These are phyloP conservation scores for Platyscapa corneri DNA, from an alignment of 1,140 invertebrate genomes.

Conservation along the genomic window DNA sequence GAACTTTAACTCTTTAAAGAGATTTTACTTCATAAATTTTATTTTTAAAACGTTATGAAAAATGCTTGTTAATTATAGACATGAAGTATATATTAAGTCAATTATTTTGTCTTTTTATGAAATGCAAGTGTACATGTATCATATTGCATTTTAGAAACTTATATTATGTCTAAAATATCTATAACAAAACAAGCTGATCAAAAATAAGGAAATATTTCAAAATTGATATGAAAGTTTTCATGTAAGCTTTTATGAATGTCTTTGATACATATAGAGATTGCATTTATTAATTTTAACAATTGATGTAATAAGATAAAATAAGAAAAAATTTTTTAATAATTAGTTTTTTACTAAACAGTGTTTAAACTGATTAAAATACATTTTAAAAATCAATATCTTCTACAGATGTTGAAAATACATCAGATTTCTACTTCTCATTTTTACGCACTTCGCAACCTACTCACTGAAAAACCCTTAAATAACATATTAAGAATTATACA, in stretches of 20 bases:
- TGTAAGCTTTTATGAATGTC: not conserved
- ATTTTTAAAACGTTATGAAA: not conserved
- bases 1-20: not conserved
- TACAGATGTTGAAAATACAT: not conserved
- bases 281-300: not conserved
- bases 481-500: slow-evolving; percentile 29
- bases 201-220: no score
- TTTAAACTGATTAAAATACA: not conserved
- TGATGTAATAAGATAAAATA: no score
- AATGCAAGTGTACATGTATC: not conserved
- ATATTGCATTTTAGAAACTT: not conserved
- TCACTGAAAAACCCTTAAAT: slow-evolving; percentile 17
- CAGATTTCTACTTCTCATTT: not conserved
- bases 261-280: not conserved
- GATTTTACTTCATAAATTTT: not conserved
- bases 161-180: no score
- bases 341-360: no score
- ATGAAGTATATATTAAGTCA: not conserved
- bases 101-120: not conserved
- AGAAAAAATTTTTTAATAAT: no score
- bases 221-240: not conserved
- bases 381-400: not conserved
- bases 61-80: not conserved
- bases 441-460: not conserved
- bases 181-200: no score